Evolutionary conservation across 2,113 vertebrate species (phyloP), one percentile per base, ranked within the genome.

Genomic region (Kobus ellipsiprymnus): DNA sequence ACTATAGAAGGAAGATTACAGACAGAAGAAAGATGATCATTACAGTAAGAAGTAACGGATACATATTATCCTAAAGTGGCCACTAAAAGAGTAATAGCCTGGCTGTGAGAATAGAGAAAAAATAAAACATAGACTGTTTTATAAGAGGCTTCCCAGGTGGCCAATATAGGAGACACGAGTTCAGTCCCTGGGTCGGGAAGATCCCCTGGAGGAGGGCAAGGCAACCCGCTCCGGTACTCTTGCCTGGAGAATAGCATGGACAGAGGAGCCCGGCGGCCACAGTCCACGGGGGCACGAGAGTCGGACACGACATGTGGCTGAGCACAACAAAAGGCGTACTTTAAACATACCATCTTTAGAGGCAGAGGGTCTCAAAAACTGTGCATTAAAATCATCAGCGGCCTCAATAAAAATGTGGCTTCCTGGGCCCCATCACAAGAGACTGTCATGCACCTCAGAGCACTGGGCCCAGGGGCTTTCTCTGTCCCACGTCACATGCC

Each of bases 281-380:
- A 21, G 64, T 5, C 33, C 64, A 9, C 33, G 1, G 33, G 62
- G 62, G 19, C 33, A 3, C 33, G 8, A 33, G 30, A 9, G 33
- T n/a, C 7, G 1, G 62, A 67, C 2, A 19, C 2, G 3, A 67
- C 7, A 3, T 4, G 8, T 19, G 62, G 9, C 62, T 9, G 62
- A 67, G 62, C 62, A 19, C 33, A 17, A 17, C 12, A 86, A 71
- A 17, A 95, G 50, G 16, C 14, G 44, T 11, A 57, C 60, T 46
- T 82, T 64, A 90, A 82, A 74, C 29, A 77, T 15, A 80, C 0
- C 1, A 60, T 71, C 64, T 55, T 62, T 52, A 89, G 36, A 57
- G 50, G 62, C 62, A 67, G 33, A 67, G 33, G 33, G 1, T n/a
- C 62, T 67, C 16, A 67, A 4, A n/a, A 67, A n/a, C 2, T 4